Conservation (phyloP, 1,140 invertebrate species). For the Papilio glaucus region DNA sequence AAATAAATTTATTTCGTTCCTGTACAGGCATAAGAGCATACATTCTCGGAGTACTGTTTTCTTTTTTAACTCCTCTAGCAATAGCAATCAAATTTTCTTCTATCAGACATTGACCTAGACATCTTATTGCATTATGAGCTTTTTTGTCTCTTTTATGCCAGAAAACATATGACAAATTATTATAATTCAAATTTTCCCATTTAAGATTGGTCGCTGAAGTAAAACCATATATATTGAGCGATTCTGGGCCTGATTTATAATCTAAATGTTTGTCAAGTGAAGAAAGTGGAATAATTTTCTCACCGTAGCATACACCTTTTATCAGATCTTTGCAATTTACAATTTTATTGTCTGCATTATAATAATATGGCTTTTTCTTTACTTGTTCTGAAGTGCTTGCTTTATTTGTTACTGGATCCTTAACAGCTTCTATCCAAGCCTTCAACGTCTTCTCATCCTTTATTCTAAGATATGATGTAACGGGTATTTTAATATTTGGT, state of each 20-base stretch:
- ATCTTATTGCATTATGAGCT: conserved; percentile 69
- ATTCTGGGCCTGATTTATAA: conserved; percentile 72
- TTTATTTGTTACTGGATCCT: conserved; percentile 62
- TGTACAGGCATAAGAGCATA: conserved; percentile 76
- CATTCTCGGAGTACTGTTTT: conserved; percentile 76
- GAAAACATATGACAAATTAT: conserved; percentile 73
- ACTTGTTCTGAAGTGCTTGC: conserved; percentile 61
- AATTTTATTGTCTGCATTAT: conserved; percentile 69
- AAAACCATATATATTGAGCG: conserved; percentile 76
- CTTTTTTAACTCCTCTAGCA: conserved; percentile 72
- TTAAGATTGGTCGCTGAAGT: conserved; percentile 68
- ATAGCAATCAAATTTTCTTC: conserved; percentile 70
- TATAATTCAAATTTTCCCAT: conserved; percentile 73
- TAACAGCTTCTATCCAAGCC: conserved; percentile 65
- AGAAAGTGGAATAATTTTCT: conserved; percentile 70
- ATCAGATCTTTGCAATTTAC: conserved; percentile 58
- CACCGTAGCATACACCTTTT: conserved; percentile 73
- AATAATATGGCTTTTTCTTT: conserved; percentile 54
- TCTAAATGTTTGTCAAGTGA: conserved; percentile 68
- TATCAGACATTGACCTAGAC: conserved; percentile 68
- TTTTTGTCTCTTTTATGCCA: conserved; percentile 71
- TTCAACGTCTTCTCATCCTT: conserved; percentile 69
- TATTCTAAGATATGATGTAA: conserved; percentile 67
- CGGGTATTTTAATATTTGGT: conserved; percentile 75
- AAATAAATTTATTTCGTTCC: conserved; percentile 65